Evolutionary conservation across 2,888 invertebrate genomes (phyloP), one percentile per base, ranked within the genome.

Genomic region (Ariolimax columbianus): DNA sequence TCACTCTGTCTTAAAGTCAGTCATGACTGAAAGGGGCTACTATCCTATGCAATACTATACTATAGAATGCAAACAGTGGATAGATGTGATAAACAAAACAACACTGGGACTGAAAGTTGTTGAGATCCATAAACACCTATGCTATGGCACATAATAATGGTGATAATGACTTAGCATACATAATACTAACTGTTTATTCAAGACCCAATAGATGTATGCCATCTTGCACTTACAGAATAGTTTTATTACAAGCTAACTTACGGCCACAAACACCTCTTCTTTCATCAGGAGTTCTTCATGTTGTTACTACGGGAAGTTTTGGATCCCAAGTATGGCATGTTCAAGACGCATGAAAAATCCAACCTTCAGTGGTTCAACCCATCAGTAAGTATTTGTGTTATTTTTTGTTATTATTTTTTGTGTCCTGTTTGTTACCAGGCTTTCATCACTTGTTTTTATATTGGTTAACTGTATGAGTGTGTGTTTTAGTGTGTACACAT

Each of bases 301-400:
- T 95, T 99, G 51, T 94, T 99, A 0, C 95, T 99, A 88, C 77
- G 97, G 92, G 98, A 99, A 94, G 96, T 99, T 86, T 96, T 99
- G 86, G 97, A 99, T 94, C 98, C 98, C 0, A 98, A 98, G 90
- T 99, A 98, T 93, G 99, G 99, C 85, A 99, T 99, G 99, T 99
- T 99, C 94, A 96, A 96, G 89, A 97, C 97, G 90, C 97, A 97
- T 86, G 97, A 97, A 88, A 98, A 99, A 91, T 97, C 98, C 0
- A 96, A 97, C 86, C 95, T 96, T 84, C 96, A 98, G 87, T 99
- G 99, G 99, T 99, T 99, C 94, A 97, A 97, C 7, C 97, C 93
- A 26, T 87, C 89, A 86, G 94, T 85, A 51, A 36, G 78, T 43
- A 75, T 75, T 26, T 33, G 6, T 73, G 43, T 73, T 47, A 26